These are phyloP conservation scores for Catharus ustulatus DNA, from an alignment of 2,797 vertebrate genomes.

Conservation along the genomic window DNA sequence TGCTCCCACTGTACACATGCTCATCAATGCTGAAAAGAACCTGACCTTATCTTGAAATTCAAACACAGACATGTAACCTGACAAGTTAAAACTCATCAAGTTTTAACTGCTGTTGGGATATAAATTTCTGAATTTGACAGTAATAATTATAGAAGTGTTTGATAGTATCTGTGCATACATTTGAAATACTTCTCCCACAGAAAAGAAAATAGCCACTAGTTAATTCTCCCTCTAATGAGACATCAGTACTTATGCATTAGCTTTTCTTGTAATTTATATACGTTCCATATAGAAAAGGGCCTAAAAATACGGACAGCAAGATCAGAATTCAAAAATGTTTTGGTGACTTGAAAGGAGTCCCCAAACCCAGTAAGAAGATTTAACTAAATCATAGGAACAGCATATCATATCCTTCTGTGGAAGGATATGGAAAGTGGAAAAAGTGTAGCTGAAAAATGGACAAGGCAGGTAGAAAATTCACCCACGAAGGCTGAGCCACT, in stretches of 20 bases:
- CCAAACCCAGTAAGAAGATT: neutral
- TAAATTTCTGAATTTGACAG: neutral
- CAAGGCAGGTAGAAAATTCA: neutral
- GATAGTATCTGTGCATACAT: neutral
- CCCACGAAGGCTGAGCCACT: neutral
- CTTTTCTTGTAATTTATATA: neutral
- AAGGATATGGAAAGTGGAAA: neutral
- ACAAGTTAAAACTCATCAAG: neutral
- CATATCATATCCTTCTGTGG: rapidly evolving
- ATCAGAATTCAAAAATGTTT: neutral
- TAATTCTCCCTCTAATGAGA: neutral
- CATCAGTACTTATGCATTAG: neutral
- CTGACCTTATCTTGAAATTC: neutral
- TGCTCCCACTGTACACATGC: neutral
- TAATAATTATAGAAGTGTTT: neutral
- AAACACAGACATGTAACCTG: neutral
- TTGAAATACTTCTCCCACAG: neutral
- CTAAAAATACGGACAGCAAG: neutral
- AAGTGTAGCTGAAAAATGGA: neutral
- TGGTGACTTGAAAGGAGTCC: neutral
- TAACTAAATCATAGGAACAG: neutral
- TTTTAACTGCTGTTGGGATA: neutral
- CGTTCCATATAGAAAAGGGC: neutral
- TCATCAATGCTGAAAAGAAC: neutral
- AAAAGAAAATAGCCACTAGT: neutral